Evolutionary conservation across 2,113 vertebrate species (phyloP).

Genomic region (Rhadina sibilatrix): DNA sequence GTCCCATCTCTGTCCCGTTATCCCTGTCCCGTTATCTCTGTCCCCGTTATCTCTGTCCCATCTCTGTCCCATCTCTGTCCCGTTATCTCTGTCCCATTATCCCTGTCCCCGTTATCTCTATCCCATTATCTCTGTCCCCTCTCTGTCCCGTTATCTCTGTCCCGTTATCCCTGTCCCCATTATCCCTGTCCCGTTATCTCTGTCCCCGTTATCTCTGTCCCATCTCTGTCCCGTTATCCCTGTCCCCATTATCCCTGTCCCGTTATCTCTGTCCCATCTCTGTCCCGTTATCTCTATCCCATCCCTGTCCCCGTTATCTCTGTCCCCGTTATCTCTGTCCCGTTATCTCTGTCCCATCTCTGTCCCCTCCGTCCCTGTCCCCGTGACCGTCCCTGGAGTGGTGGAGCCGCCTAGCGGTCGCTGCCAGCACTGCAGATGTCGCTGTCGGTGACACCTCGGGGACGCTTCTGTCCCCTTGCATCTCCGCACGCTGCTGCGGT

Average conservation of each 20-base stretch:
- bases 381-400: neutral
- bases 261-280: too few species aligned
- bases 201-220: too few species aligned
- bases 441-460: neutral
- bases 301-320: accelerated
- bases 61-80: too few species aligned
- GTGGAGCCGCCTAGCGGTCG: neutral
- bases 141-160: neutral
- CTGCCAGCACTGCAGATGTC: neutral
- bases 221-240: too few species aligned
- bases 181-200: neutral
- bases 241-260: too few species aligned
- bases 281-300: too few species aligned
- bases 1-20: too few species aligned
- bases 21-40: neutral
- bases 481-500: accelerated
- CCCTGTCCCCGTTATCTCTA: too few species aligned
- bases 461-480: neutral
- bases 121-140: neutral
- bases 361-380: too few species aligned
- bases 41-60: too few species aligned
- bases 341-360: neutral
- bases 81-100: too few species aligned
- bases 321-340: accelerated
- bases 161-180: too few species aligned